Percentiles rank a stretch among this genome's conserved stretches.
phyloP scores from a whole-genome alignment of 2,797 vertebrate genomes.

The Ataeniobius toweri region DNA sequence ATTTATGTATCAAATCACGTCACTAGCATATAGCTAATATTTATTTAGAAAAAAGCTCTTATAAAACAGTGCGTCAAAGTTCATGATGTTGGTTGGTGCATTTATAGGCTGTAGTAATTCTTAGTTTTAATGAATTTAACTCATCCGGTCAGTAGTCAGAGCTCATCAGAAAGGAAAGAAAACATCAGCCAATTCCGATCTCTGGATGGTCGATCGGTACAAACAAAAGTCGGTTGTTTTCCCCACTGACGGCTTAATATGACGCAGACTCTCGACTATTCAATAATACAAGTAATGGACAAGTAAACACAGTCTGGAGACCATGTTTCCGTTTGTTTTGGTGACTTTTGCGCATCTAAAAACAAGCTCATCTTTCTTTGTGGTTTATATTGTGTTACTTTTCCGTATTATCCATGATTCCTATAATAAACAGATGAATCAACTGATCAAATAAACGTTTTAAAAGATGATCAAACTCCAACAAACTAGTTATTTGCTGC shows the following conservation, averaged over 20 bases:
- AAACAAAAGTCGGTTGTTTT: constrained; percentile 20
- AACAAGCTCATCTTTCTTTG: neutral
- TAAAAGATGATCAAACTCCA: neutral
- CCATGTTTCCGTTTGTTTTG: neutral
- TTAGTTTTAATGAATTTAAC: too few species aligned
- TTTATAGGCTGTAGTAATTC: neutral
- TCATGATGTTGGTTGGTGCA: neutral
- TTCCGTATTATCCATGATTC: neutral
- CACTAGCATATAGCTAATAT: neutral
- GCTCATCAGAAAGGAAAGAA: neutral
- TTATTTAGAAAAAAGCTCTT: neutral
- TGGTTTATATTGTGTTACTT: too few species aligned
- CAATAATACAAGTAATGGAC: constrained; percentile 14
- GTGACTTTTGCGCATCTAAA: neutral
- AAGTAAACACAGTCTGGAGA: neutral
- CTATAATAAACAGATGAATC: neutral
- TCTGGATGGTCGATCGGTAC: neutral
- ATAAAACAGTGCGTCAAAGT: neutral
- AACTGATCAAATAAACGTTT: neutral
- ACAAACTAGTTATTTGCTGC: neutral
- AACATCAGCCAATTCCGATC: neutral
- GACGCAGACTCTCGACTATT: constrained; percentile 10
- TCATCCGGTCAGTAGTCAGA: too few species aligned
- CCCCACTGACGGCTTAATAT: constrained; percentile 2
- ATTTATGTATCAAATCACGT: neutral